phyloP scores from a whole-genome alignment of 2,113 vertebrate genomes.

The Cheilinus undulatus region DNA sequence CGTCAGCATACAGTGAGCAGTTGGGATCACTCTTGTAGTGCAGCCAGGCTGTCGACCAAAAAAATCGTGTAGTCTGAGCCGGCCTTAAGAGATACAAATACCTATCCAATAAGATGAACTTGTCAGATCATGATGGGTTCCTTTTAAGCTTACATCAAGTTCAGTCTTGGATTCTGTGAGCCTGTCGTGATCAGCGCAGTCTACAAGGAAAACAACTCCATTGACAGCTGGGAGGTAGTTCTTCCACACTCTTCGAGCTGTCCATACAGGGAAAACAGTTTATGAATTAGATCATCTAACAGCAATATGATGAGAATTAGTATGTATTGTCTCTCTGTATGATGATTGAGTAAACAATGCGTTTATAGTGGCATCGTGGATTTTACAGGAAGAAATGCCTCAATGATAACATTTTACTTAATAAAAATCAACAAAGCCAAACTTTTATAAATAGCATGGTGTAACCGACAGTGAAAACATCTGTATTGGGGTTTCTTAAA shows the following conservation, averaged over 20 bases:
- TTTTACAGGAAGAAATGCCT: neutral
- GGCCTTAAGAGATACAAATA: no score
- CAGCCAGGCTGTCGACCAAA: no score
- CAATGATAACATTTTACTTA: neutral
- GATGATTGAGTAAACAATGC: neutral
- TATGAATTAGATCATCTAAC: neutral
- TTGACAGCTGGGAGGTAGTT: slow-evolving; percentile 98
- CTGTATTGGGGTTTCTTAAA: neutral
- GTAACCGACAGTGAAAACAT: neutral
- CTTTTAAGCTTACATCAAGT: slow-evolving; percentile 90
- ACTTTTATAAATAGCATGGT: no score
- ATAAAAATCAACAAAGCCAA: no score
- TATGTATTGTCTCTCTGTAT: neutral
- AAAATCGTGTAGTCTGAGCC: no score
- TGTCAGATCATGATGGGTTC: no score
- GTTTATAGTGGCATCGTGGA: neutral
- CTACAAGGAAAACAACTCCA: slow-evolving; percentile 95
- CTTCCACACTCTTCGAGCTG: slow-evolving; percentile 97
- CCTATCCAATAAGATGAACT: no score
- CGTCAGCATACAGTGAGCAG: no score
- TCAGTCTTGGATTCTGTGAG: slow-evolving; percentile 94
- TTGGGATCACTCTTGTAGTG: no score
- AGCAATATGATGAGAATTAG: neutral
- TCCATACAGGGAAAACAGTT: neutral
- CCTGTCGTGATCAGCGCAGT: slow-evolving; percentile 93